phyloP scores from a whole-genome alignment of 2,888 invertebrate genomes.

The Stenodema calcarata region DNA sequence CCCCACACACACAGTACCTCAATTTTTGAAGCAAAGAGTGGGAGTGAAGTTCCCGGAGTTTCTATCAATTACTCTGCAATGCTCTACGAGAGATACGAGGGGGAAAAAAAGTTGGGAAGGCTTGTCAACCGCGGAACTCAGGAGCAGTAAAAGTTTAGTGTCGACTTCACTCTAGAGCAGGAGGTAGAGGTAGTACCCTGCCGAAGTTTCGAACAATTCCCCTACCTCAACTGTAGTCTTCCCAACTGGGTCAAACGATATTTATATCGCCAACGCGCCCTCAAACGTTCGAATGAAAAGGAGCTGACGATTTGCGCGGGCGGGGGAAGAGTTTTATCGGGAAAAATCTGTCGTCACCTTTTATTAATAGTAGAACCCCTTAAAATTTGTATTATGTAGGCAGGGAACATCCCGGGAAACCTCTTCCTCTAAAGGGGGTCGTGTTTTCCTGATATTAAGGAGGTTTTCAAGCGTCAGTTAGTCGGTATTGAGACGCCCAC shows the following conservation, averaged over 20 bases:
- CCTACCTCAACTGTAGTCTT: neutral
- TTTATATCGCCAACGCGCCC: constrained; percentile 26
- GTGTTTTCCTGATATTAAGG: neutral
- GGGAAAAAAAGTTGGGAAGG: neutral
- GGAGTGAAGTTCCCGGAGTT: neutral
- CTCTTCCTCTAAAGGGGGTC: neutral
- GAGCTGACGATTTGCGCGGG: neutral
- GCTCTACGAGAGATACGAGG: neutral
- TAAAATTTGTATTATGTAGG: neutral
- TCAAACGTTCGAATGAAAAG: neutral
- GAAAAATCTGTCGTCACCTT: neutral
- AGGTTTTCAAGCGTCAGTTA: neutral
- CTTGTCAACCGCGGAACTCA: neutral
- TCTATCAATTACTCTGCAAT: constrained; percentile 4
- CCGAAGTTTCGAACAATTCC: constrained; percentile 4
- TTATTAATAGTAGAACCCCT: neutral
- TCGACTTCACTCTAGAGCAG: neutral
- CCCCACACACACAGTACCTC: too few relatives aligned
- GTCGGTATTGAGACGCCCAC: neutral
- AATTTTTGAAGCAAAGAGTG: neutral
- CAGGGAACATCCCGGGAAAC: neutral
- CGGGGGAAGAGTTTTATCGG: neutral
- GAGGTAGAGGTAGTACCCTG: neutral
- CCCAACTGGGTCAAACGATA: constrained; percentile 38
- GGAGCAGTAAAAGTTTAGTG: neutral